phyloP scores from a whole-genome alignment of 2,888 invertebrate species.

The Automeris io region DNA sequence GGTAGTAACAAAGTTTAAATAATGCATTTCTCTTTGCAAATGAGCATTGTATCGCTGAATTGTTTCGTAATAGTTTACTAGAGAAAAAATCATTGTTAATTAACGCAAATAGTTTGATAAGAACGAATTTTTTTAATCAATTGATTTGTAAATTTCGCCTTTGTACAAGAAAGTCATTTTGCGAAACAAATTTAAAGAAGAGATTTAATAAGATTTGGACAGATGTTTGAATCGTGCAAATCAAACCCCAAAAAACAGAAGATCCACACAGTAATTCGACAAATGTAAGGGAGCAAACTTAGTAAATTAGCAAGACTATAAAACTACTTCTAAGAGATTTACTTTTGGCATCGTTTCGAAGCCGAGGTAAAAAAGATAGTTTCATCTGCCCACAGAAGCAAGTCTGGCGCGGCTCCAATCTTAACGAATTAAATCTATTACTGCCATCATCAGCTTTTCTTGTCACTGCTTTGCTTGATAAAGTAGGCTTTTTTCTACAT shows the following conservation, averaged over 20 bases:
- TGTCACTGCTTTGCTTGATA: not conserved
- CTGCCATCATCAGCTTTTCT: constrained; percentile 5
- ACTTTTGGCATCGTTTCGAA: constrained; percentile 24
- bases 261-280: too few relatives aligned
- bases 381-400: constrained; percentile 4
- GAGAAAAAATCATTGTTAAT: not conserved
- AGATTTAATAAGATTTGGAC: too few relatives aligned
- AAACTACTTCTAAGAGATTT: constrained; percentile 23
- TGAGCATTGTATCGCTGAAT: not conserved
- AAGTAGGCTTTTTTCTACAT: not conserved
- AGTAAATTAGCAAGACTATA: constrained; percentile 33
- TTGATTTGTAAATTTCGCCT: too few relatives aligned
- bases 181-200: too few relatives aligned
- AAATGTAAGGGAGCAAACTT: constrained; percentile 24
- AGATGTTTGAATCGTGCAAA: too few relatives aligned
- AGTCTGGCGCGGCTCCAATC: constrained; percentile 7
- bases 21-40: not conserved
- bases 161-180: too few relatives aligned
- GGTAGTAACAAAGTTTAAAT: too few relatives aligned
- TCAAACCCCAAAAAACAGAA: too few relatives aligned
- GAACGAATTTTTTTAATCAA: too few relatives aligned
- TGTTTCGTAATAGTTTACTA: not conserved
- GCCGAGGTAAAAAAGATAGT: constrained; percentile 14
- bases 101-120: too few relatives aligned
- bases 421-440: constrained; percentile 7